Evolutionary conservation across 2,113 vertebrate genomes (phyloP).

Genomic region (Galemys pyrenaicus): DNA sequence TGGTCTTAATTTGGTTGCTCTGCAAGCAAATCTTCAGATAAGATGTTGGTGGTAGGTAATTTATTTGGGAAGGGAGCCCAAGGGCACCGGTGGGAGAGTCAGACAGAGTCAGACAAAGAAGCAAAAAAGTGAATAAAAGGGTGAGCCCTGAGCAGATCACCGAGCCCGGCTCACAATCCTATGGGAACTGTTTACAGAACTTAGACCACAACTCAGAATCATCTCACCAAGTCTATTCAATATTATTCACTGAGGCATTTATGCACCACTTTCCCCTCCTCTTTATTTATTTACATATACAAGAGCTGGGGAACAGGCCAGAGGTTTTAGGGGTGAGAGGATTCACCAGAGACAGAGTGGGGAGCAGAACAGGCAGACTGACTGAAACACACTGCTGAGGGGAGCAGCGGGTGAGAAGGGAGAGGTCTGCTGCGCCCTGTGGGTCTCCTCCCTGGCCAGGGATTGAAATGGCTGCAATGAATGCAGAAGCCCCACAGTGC

Average conservation of each 20-base stretch:
- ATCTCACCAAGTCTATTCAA: neutral
- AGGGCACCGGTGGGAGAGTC: neutral
- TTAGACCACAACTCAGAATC: neutral
- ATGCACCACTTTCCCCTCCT: neutral
- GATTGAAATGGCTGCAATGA: too few relatives aligned
- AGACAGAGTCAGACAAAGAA: neutral
- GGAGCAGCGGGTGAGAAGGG: too few relatives aligned
- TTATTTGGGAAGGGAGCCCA: neutral
- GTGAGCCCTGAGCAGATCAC: neutral
- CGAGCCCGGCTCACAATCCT: accelerated
- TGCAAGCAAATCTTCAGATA: neutral
- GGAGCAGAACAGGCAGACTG: too few relatives aligned
- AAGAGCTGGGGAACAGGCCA: too few relatives aligned
- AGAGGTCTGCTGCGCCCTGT: too few relatives aligned
- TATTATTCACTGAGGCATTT: neutral
- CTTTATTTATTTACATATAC: too few relatives aligned
- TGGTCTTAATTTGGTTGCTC: neutral
- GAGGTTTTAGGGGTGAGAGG: too few relatives aligned
- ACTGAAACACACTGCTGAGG: too few relatives aligned
- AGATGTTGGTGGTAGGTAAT: neutral
- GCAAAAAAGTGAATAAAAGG: neutral
- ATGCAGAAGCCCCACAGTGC: too few relatives aligned
- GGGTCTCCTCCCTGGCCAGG: too few relatives aligned
- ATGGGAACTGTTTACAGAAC: neutral
- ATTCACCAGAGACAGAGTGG: too few relatives aligned